Conservation (phyloP, 2,113 vertebrate genomes). For the Dolichotis patagonum region DNA sequence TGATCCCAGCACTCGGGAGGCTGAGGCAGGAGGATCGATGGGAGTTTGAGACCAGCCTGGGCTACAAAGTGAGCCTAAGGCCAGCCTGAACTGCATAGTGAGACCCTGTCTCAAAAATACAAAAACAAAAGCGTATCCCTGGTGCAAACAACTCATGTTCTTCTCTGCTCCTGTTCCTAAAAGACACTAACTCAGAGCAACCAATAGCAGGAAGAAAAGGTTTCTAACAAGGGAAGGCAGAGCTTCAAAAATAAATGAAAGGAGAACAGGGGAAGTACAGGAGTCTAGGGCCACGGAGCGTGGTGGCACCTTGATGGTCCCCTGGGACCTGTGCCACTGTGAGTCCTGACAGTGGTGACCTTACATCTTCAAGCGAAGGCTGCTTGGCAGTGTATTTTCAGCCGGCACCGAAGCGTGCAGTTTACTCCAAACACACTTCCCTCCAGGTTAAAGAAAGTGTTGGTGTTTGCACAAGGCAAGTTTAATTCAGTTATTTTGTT, state of each 20-base stretch:
- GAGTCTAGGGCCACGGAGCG: background rate
- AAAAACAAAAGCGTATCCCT: no score
- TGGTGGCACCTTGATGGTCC: background rate
- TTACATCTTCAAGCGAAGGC: background rate
- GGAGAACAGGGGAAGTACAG: background rate
- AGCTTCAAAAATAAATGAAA: background rate
- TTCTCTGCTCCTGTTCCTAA: background rate
- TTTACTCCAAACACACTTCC: slow-evolving; percentile 11
- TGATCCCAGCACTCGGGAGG: no score
- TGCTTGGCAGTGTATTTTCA: slow-evolving; percentile 14
- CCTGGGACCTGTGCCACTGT: background rate
- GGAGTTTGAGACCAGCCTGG: no score
- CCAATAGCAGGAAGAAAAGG: background rate
- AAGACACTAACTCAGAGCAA: background rate
- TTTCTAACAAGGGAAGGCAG: background rate
- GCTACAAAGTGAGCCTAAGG: no score
- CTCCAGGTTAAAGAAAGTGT: slow-evolving; percentile 16
- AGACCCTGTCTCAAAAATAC: no score
- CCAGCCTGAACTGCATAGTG: no score
- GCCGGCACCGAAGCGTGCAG: background rate
- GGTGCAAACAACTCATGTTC: background rate
- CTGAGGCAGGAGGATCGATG: no score
- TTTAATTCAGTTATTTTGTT: background rate
- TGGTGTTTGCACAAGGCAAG: slow-evolving; percentile 19
- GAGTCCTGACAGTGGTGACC: background rate